Percentiles rank a stretch among this genome's conserved stretches.
phyloP scores from a whole-genome alignment of 2,888 invertebrate species.

The Brenthis ino region DNA sequence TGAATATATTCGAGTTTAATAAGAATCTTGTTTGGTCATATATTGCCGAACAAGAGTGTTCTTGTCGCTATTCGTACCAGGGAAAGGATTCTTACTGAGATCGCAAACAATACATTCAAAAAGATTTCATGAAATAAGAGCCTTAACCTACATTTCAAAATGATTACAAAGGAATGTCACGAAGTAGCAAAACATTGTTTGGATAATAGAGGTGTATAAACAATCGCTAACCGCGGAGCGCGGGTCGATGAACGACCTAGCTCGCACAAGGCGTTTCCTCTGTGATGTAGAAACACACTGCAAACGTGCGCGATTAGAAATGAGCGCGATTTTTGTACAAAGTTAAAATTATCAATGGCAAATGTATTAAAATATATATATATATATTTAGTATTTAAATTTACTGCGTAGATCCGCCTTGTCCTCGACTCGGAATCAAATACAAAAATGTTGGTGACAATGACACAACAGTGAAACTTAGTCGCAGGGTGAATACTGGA shows the following conservation, averaged over 20 bases:
- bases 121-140: slow-evolving; percentile 60
- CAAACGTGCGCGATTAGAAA: slow-evolving; percentile 32
- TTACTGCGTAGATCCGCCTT: no score
- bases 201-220: slow-evolving; percentile 74
- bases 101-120: slow-evolving; percentile 44
- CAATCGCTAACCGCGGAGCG: slow-evolving; percentile 58
- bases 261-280: slow-evolving; percentile 50
- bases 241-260: slow-evolving; percentile 81
- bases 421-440: no score
- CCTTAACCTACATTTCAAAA: slow-evolving; percentile 77
- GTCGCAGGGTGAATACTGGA: no score
- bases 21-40: background rate
- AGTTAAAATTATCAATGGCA: background rate
- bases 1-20: no score
- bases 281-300: slow-evolving; percentile 29
- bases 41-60: background rate
- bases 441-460: no score
- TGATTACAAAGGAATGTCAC: slow-evolving; percentile 79
- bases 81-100: slow-evolving; percentile 36
- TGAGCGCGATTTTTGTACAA: slow-evolving; percentile 13
- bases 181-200: slow-evolving; percentile 73
- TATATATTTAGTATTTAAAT: background rate
- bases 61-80: background rate
- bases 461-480: no score
- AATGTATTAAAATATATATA: background rate